phyloP scores from a whole-genome alignment of 1,140 invertebrate species.

The Elymnias hypermnestra region DNA sequence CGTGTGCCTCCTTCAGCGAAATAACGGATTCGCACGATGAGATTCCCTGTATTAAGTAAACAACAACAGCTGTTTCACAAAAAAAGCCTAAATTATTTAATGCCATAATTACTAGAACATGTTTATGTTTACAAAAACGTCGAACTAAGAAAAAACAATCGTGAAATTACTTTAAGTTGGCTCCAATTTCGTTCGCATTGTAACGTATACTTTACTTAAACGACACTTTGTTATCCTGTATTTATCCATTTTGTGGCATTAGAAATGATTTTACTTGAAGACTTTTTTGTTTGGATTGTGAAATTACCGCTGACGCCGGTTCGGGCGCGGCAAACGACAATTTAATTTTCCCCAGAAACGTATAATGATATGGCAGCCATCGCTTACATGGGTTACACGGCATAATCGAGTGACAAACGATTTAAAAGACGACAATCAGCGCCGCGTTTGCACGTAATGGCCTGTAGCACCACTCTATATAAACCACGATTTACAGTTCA shows the following conservation, averaged over 20 bases:
- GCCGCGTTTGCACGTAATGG: conserved; percentile 13
- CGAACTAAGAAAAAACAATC: conserved; percentile 5
- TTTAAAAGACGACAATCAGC: conserved; percentile 47
- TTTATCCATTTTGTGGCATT: conserved; percentile 65
- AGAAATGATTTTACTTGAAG: conserved; percentile 35
- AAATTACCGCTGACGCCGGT: conserved; percentile 45
- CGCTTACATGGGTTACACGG: conserved; percentile 43
- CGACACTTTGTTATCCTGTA: conserved; percentile 68
- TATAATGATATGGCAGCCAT: conserved; percentile 54
- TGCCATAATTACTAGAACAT: too few species aligned
- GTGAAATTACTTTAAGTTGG: conserved; percentile 27
- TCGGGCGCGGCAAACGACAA: conserved; percentile 47
- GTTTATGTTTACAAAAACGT: not conserved
- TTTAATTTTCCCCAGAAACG: conserved; percentile 55
- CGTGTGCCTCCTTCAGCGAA: too few species aligned
- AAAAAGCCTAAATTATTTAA: too few species aligned
- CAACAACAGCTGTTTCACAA: too few species aligned
- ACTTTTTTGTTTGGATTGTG: conserved; percentile 24
- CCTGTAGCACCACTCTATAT: conserved; percentile 8
- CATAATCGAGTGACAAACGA: conserved; percentile 69
- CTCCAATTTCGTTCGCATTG: conserved; percentile 40
- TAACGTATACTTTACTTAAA: conserved; percentile 67
- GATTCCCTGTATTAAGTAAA: too few species aligned
- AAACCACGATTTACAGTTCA: conserved; percentile 14
- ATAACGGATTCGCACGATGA: too few species aligned